Percentiles rank a stretch among this genome's conserved stretches.
These are phyloP conservation scores for Gnathonemus longibarbis DNA, from an alignment of 2,113 vertebrate genomes.

Conservation along the genomic window DNA sequence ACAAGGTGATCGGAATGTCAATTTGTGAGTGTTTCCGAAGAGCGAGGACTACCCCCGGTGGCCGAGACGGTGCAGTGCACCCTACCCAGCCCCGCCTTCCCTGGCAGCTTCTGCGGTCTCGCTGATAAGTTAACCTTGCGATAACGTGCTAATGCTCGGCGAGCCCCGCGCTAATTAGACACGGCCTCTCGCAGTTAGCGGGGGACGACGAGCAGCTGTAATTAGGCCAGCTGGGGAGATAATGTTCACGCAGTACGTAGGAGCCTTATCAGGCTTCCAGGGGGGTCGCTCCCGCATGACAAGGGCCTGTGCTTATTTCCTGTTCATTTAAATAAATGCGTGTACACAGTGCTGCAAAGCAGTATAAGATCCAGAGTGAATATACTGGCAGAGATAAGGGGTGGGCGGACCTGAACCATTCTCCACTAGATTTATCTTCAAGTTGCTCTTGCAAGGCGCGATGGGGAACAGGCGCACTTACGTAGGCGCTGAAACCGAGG, in stretches of 20 bases:
- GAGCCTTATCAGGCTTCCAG: constrained; percentile 45
- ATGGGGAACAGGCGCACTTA: constrained; percentile 29
- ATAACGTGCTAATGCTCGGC: constrained; percentile 66
- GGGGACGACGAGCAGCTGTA: constrained; percentile 63
- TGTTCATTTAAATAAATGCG: constrained; percentile 61
- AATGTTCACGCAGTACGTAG: constrained; percentile 51
- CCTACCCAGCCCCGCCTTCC: constrained; percentile 35
- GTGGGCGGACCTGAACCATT: constrained; percentile 34
- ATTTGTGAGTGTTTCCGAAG: constrained; percentile 37
- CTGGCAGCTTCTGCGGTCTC: constrained; percentile 58
- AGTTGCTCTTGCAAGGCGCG: constrained; percentile 42
- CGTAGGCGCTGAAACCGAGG: neutral
- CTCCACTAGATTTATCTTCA: constrained; percentile 44
- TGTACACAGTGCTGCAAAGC: constrained; percentile 52
- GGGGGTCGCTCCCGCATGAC: constrained; percentile 52
- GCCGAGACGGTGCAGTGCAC: constrained; percentile 43
- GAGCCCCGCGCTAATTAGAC: constrained; percentile 67
- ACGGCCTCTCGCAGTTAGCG: constrained; percentile 66
- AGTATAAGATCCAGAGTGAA: constrained; percentile 59
- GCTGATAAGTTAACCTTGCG: constrained; percentile 67
- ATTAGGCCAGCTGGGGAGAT: constrained; percentile 58
- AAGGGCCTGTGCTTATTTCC: constrained; percentile 58
- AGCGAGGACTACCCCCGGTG: constrained; percentile 65
- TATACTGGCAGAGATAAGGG: constrained; percentile 50
- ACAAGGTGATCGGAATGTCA: constrained; percentile 21